Evolutionary conservation across 1,140 invertebrate genomes (phyloP).

Genomic region (Cydia fagiglandana): DNA sequence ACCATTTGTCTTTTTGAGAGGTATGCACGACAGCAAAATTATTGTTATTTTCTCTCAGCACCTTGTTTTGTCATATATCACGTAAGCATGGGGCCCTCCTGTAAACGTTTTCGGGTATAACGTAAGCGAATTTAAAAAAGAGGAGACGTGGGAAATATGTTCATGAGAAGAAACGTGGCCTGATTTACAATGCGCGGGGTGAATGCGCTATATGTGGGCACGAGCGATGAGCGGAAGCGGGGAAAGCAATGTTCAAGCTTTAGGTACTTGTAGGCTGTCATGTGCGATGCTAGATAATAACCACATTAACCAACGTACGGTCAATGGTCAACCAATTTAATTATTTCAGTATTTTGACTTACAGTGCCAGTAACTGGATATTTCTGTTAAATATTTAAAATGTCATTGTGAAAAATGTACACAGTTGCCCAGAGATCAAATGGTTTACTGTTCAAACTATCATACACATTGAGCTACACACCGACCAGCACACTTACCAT

Average conservation of each 20-base stretch:
- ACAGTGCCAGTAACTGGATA: no score
- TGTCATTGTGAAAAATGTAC: no score
- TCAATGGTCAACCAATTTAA: no score
- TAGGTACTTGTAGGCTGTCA: neutral
- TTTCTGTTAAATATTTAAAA: no score
- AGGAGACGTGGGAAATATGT: slow-evolving; percentile 72
- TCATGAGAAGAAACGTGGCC: slow-evolving; percentile 73
- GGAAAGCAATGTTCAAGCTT: neutral
- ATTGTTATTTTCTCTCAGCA: slow-evolving; percentile 15
- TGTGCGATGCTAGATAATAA: no score
- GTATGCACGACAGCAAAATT: neutral
- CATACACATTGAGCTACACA: no score
- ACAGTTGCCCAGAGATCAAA: no score
- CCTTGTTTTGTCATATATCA: slow-evolving; percentile 21
- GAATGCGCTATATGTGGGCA: neutral
- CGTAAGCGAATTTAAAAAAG: slow-evolving; percentile 56
- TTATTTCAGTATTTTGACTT: no score
- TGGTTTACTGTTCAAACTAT: no score
- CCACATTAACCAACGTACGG: no score
- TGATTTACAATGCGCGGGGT: slow-evolving; percentile 68
- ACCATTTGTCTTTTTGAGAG: neutral
- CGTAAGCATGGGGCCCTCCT: neutral
- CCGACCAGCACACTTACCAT: no score
- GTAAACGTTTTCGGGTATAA: slow-evolving; percentile 21
- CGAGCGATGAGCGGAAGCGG: slow-evolving; percentile 30